phyloP scores from a whole-genome alignment of 2,888 invertebrate species.

The Tetropium fuscum region DNA sequence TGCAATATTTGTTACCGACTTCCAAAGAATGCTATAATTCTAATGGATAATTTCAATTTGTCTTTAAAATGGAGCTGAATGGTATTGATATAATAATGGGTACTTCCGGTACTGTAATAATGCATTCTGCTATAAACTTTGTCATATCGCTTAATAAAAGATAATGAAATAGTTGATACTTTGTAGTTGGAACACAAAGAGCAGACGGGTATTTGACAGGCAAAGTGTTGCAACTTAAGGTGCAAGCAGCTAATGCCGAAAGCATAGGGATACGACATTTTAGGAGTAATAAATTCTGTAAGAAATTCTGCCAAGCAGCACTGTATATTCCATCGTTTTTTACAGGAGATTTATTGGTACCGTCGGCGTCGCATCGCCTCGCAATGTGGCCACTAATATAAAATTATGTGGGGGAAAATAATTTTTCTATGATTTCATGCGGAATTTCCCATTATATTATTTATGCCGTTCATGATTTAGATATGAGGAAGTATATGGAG shows the following conservation, averaged over 20 bases:
- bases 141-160: not conserved
- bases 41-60: no score
- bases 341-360: conserved; percentile 52
- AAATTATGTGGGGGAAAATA: no score
- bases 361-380: conserved; percentile 32
- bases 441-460: no score
- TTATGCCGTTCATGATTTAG: no score
- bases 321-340: conserved; percentile 52
- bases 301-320: conserved; percentile 50
- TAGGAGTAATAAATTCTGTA: conserved; percentile 50
- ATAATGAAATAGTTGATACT: not conserved
- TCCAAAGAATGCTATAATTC: no score
- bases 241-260: not conserved
- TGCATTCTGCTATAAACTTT: no score
- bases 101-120: no score
- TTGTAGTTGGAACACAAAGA: conserved; percentile 6
- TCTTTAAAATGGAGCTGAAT: no score
- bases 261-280: conserved; percentile 40
- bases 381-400: conserved; percentile 7
- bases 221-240: conserved; percentile 7
- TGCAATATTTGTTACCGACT: no score
- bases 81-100: no score
- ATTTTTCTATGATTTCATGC: no score
- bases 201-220: conserved; percentile 5
- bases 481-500: no score